Base-by-base conservation (phyloP, 2,113 vertebrate genomes). In the Pachyramphus minor region DNA sequence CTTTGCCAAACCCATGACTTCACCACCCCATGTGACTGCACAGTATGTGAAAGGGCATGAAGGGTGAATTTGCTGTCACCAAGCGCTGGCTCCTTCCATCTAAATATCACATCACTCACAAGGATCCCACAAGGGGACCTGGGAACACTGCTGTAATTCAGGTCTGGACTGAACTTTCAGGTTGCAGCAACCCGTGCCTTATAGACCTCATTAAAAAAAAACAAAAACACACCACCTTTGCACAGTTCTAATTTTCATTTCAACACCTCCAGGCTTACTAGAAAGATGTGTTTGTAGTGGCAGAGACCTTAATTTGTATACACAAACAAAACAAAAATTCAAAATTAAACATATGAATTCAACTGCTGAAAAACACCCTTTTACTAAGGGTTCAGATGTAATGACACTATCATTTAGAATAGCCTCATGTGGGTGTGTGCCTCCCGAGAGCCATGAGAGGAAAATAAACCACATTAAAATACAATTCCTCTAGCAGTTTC, bases 401-500 rank as follows among this genome's bases (percentile, higher is more conserved):
- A 93, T 30, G 79, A 94, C 90, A 87, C 91, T 20, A 92, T 83
- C 91, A 89, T 95, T 94, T 93, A 82, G 92, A 97, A 90, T 12
- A 81, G 92, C 90, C 92, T 90, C 87, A 15, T 89, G 94, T 95
- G 96, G 92, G 95, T 66, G 95, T 74, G 83, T 78, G 91, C 94
- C 78, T 80, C 78, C 82, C 0, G 9, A 94, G 93, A 94, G 69
- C 75, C 2, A 0, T 14, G 35, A 90, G 89, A 90, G 67, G 84
- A 93, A 96, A 96, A 94, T 79, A 96, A 96, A 93, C 92, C 67
- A 44, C 95, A 84, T 95, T 91, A 96, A 95, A 93, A 94, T 83
- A 91, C 91, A 86, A 89, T 92, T 94, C 87, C 86, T 96, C 59
- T 28, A 85, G 86, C 88, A 82, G 81, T 59, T 94, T 87, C 83